phyloP scores from a whole-genome alignment of 2,888 invertebrate species.

The Tetanocera ferruginea region DNA sequence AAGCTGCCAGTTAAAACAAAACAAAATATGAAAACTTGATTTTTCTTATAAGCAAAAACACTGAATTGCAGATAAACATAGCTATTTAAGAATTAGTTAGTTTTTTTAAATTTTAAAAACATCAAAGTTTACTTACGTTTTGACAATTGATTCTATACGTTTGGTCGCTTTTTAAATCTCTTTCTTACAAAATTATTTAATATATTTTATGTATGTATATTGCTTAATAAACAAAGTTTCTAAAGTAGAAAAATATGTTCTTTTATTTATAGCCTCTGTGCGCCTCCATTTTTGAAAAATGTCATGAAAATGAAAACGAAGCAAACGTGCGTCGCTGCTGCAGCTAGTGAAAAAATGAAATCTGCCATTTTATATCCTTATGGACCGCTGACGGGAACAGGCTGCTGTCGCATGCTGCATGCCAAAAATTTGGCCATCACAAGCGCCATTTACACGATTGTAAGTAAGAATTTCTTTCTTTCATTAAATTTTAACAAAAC shows the following conservation, averaged over 20 bases:
- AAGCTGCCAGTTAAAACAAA: too few species aligned
- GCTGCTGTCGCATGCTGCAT: slow-evolving; percentile 77
- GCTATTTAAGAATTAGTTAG: too few species aligned
- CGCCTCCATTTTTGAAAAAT: slow-evolving; percentile 4
- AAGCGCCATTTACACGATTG: slow-evolving; percentile 81
- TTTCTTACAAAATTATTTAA: background rate
- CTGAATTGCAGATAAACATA: too few species aligned
- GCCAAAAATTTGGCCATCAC: slow-evolving; percentile 81
- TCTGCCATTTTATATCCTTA: slow-evolving; percentile 72
- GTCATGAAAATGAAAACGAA: slow-evolving; percentile 60
- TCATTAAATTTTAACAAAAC: background rate
- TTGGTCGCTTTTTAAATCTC: too few species aligned
- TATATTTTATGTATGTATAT: background rate
- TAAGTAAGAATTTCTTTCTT: slow-evolving; percentile 69
- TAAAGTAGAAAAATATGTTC: background rate
- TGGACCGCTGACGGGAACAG: slow-evolving; percentile 70
- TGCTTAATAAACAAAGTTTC: background rate
- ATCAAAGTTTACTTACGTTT: too few species aligned
- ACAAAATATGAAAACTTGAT: too few species aligned
- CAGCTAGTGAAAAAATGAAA: slow-evolving; percentile 70
- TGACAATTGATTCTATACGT: too few species aligned
- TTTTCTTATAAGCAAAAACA: too few species aligned
- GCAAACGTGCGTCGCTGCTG: slow-evolving; percentile 56
- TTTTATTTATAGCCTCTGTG: background rate
- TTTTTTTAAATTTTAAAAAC: too few species aligned